Evolutionary conservation across 1,140 invertebrate genomes (phyloP).

Genomic region (Drosophila ficusphila): DNA sequence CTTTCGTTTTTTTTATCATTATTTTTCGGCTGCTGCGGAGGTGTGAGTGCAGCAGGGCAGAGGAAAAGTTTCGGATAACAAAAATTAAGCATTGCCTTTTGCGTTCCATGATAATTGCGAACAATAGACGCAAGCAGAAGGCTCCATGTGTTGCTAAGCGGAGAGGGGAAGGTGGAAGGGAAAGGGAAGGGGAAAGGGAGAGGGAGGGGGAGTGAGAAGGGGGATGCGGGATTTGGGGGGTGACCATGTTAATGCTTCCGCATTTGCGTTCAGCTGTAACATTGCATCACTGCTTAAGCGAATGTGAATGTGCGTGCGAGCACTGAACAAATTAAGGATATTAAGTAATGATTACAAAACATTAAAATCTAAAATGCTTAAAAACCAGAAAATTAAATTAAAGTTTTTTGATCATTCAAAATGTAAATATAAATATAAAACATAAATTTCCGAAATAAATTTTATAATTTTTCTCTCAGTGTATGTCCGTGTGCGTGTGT

Average conservation of each 20-base stretch:
- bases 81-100: conserved; percentile 78
- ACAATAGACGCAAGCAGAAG: conserved; percentile 63
- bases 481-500: conserved; percentile 9
- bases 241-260: conserved; percentile 63
- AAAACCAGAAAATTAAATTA: no score
- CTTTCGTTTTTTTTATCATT: conserved; percentile 21
- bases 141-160: no score
- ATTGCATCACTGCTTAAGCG: conserved; percentile 28
- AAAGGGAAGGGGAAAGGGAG: no score
- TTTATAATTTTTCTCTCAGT: neutral
- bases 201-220: neutral
- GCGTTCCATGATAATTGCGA: conserved; percentile 70
- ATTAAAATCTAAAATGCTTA: no score
- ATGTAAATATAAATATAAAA: no score
- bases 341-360: neutral
- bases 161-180: no score
- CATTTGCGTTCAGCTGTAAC: conserved; percentile 66
- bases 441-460: neutral
- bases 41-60: conserved; percentile 36
- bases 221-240: no score
- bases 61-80: conserved; percentile 67
- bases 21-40: neutral
- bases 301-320: conserved; percentile 9
- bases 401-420: no score
- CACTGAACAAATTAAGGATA: neutral